Conservation (phyloP, 2,797 vertebrate species). For the Muscicapa striata region DNA sequence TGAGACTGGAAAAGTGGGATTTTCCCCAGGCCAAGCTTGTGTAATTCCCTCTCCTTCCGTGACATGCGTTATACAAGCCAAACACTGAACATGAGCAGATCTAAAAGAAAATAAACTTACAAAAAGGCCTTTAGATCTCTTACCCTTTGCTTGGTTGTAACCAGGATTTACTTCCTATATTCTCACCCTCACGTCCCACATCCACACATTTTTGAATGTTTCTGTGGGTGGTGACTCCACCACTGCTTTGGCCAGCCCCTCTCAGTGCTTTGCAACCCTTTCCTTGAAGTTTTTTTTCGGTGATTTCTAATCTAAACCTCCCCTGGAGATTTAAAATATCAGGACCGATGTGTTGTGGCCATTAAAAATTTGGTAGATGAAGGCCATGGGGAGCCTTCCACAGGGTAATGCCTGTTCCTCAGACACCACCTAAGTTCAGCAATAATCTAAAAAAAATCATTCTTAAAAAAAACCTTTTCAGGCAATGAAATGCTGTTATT, state of each 20-base stretch:
- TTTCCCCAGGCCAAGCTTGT: conserved; percentile 33
- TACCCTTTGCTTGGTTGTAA: not conserved
- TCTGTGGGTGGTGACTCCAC: not conserved
- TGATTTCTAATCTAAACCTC: not conserved
- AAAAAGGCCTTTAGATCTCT: not conserved
- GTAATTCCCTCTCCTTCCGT: conserved; percentile 42
- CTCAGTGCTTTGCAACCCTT: not conserved
- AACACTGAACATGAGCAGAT: not conserved
- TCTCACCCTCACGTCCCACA: not conserved
- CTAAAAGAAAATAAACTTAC: not conserved
- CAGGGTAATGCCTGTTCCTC: not conserved
- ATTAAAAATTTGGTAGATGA: fast-evolving
- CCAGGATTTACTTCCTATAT: not conserved
- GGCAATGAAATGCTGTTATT: not conserved
- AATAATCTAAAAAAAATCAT: no score
- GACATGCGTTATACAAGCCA: not conserved
- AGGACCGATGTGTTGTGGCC: not conserved
- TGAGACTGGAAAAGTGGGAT: not conserved
- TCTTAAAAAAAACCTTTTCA: not conserved
- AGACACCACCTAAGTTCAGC: not conserved
- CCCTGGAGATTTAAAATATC: not conserved
- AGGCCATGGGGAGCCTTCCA: fast-evolving
- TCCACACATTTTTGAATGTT: not conserved
- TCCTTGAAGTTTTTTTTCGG: fast-evolving
- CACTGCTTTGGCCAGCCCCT: not conserved